phyloP scores from a whole-genome alignment of 2,797 vertebrate species.

The Sebastiscus albofasciatus region DNA sequence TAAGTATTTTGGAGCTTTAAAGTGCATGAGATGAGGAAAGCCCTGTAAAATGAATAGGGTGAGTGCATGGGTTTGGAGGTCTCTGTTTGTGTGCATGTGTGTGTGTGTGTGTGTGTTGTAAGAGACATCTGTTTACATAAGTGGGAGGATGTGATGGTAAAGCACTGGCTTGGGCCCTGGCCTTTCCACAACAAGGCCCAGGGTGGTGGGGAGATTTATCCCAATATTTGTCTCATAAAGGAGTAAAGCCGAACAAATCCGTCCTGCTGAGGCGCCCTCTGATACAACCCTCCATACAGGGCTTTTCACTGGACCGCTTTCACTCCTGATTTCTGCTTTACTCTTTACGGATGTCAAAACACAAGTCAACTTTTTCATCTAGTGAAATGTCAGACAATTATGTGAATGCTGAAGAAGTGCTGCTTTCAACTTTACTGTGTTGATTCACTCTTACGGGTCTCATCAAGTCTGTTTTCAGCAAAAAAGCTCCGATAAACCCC shows the following conservation, averaged over 20 bases:
- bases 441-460: neutral
- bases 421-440: neutral
- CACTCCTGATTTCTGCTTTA: conserved; percentile 6
- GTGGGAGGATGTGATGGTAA: conserved; percentile 73
- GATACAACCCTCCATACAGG: conserved; percentile 39
- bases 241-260: conserved; percentile 76
- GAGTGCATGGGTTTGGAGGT: neutral
- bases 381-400: conserved; percentile 1
- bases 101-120: neutral
- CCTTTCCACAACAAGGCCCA: conserved; percentile 62
- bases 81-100: neutral
- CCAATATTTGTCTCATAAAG: conserved; percentile 77
- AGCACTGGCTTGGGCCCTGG: conserved; percentile 45
- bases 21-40: conserved; percentile 16
- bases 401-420: conserved; percentile 10
- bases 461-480: neutral
- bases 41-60: conserved; percentile 4
- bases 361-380: conserved; percentile 25
- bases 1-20: neutral
- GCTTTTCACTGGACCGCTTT: conserved; percentile 24
- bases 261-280: conserved; percentile 55
- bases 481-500: neutral
- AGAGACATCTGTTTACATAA: conserved; percentile 59
- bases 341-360: neutral
- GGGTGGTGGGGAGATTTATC: conserved; percentile 58